Evolutionary conservation across 2,113 vertebrate genomes (phyloP).

Genomic region (Pteronura brasiliensis): DNA sequence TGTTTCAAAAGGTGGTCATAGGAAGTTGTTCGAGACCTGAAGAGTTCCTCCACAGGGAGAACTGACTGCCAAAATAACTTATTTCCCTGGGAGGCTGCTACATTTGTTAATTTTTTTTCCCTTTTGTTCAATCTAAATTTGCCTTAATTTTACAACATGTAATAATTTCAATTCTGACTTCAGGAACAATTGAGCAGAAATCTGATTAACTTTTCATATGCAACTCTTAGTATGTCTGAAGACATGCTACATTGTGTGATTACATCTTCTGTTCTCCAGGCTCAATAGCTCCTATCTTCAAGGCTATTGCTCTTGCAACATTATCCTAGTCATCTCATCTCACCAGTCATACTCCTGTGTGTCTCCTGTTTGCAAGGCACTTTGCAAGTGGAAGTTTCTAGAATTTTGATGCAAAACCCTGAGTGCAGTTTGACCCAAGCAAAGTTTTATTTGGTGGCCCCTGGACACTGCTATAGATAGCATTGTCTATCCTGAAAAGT

Average conservation of each 20-base stretch:
- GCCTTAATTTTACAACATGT: neutral
- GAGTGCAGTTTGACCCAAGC: neutral
- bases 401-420: neutral
- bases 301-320: neutral
- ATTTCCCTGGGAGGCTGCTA: neutral
- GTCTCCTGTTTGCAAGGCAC: neutral
- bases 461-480: neutral
- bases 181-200: neutral
- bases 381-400: neutral
- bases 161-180: neutral
- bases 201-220: neutral
- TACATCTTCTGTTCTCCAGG: neutral
- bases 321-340: neutral
- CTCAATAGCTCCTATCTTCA: neutral
- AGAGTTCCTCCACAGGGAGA: neutral
- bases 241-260: neutral
- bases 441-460: neutral
- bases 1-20: neutral
- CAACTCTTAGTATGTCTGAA: neutral
- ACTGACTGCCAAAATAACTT: neutral
- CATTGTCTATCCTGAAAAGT: neutral
- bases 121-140: neutral
- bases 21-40: neutral
- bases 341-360: neutral
- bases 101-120: neutral